Conservation (phyloP, 2,113 vertebrate species). For the Phasianus colchicus region DNA sequence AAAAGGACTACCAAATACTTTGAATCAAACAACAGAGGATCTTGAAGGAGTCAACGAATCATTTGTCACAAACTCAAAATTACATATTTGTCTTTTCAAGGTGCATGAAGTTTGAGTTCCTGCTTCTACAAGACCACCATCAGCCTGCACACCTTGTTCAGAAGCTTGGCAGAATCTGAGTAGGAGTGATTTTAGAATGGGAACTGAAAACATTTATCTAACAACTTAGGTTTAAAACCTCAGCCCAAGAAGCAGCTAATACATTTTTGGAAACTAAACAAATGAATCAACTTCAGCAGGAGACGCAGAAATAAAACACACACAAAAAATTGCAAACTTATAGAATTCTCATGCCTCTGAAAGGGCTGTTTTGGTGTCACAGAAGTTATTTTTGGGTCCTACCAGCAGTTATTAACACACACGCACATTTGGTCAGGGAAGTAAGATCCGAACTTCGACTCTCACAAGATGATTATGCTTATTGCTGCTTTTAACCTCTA, state of each 20-base stretch:
- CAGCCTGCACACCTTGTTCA: not conserved
- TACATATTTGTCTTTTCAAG: not conserved
- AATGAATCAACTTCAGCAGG: not conserved
- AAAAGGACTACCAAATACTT: not conserved
- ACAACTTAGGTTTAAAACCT: not conserved
- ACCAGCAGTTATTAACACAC: not conserved
- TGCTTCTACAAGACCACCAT: not conserved
- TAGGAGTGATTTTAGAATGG: not conserved
- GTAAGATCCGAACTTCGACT: not conserved
- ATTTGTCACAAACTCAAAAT: not conserved
- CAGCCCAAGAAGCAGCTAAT: not conserved
- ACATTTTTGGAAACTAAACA: not conserved
- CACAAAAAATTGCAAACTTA: not conserved
- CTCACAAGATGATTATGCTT: not conserved
- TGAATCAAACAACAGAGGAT: not conserved
- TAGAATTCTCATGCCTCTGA: accelerated
- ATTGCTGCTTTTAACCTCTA: not conserved
- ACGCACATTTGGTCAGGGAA: not conserved
- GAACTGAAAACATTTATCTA: not conserved
- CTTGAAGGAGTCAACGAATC: not conserved
- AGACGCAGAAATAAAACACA: not conserved
- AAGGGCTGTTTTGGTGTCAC: not conserved
- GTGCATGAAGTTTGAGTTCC: not conserved
- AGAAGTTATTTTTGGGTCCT: not conserved
- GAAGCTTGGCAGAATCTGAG: not conserved